Evolutionary conservation across 2,888 invertebrate species (phyloP).

Genomic region (Eristalinus aeneus): DNA sequence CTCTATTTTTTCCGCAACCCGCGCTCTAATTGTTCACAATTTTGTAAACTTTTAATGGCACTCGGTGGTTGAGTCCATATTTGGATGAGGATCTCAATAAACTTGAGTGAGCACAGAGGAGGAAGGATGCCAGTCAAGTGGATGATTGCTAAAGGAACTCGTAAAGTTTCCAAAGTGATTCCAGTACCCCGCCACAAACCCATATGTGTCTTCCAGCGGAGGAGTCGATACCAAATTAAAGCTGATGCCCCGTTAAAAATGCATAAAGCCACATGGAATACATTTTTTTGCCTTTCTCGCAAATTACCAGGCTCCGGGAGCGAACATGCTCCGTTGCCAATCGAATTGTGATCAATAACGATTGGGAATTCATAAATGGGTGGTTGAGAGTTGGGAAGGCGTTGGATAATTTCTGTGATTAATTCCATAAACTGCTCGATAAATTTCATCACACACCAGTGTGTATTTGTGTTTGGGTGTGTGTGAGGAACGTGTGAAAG

Average conservation of each 20-base stretch:
- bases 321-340: slow-evolving; percentile 5
- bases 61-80: neutral
- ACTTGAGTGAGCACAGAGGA: neutral
- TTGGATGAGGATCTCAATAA: neutral
- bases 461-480: neutral
- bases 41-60: neutral
- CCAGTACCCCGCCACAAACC: neutral
- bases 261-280: slow-evolving; percentile 12
- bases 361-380: slow-evolving; percentile 33
- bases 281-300: neutral
- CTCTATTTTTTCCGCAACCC: no score
- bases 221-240: neutral
- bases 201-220: neutral
- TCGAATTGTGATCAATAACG: slow-evolving; percentile 37
- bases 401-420: slow-evolving; percentile 13
- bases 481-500: slow-evolving; percentile 36
- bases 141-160: neutral
- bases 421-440: slow-evolving; percentile 17
- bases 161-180: neutral
- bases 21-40: neutral
- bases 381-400: neutral
- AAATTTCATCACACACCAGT: neutral
- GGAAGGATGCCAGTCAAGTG: no score
- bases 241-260: slow-evolving; percentile 11
- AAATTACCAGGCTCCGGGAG: slow-evolving; percentile 7